Evolutionary conservation across 2,888 invertebrate species (phyloP), one percentile per base, ranked within the genome.

Genomic region (Caradrina clavipalpis): DNA sequence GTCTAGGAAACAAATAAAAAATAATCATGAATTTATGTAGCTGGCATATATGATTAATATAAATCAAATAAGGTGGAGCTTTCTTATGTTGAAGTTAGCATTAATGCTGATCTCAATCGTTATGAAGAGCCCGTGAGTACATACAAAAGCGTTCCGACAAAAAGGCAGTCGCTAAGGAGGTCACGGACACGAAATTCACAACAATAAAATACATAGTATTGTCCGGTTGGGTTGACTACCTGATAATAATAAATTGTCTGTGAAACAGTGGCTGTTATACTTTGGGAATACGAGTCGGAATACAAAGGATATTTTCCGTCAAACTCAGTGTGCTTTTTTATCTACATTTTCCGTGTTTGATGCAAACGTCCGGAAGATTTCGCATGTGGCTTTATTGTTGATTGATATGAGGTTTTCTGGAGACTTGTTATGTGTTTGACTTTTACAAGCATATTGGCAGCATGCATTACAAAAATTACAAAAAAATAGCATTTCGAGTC

Each of bases 1-100:
- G 81, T 95, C 95, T 92, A 82, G 2, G 56, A 67, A 50, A 13
- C 1, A 62, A 42, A 31, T 8, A 45, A 53, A 35, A 17, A 17
- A 35, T 17, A 5, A 39, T 51, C 19, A 50, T 17, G 4, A 45
- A 35, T 2, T 15, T 22, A 17, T 31, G 10, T 7, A 56, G 11
- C 0, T 60, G 13, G 39, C n/a, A n/a, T n/a, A 8, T 4, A 15
- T 1, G 31, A 54, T 21, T 10, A 45, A 53, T 13, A 7, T 45
- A 17, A n/a, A 31, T 11, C 1, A 10, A 31, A 19, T 35, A 1
- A 19, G 10, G 61, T 13, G 42, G 15, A 22, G 7, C 21, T 42
- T 49, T 35, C n/a, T 42, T 21, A 11, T 15, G 1, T 17, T 39
- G 13, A 26, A 69, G n/a, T 35, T 15, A 35, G 19, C n/a, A 13